phyloP scores from a whole-genome alignment of 1,140 invertebrate genomes.

The Leptinotarsa defecta region DNA sequence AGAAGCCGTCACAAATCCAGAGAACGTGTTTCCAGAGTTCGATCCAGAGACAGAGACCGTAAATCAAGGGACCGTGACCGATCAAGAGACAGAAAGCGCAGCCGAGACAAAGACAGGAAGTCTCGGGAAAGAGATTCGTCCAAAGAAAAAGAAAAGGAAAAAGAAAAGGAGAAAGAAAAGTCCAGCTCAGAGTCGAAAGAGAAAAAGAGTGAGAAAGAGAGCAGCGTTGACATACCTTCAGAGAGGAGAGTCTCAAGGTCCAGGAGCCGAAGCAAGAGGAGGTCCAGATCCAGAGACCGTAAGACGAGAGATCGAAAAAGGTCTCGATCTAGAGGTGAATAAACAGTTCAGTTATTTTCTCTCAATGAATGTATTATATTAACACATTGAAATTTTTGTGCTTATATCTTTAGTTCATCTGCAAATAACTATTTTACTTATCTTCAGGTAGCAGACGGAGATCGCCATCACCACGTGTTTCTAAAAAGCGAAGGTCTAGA shows the following conservation, averaged over 20 bases:
- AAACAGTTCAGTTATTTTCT: too few relatives aligned
- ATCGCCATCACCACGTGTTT: slow-evolving; percentile 36
- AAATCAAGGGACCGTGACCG: slow-evolving; percentile 58
- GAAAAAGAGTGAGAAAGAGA: slow-evolving; percentile 49
- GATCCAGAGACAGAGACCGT: slow-evolving; percentile 35
- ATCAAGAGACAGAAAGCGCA: slow-evolving; percentile 53
- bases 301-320: slow-evolving; percentile 57
- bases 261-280: slow-evolving; percentile 55
- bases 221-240: slow-evolving; percentile 39
- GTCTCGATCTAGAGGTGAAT: slow-evolving; percentile 53
- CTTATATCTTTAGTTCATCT: too few relatives aligned
- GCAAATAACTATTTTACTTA: too few relatives aligned
- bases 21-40: slow-evolving; percentile 48
- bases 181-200: slow-evolving; percentile 48
- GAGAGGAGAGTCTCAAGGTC: slow-evolving; percentile 53
- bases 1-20: slow-evolving; percentile 32
- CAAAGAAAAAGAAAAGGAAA: slow-evolving; percentile 50
- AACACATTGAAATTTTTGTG: too few relatives aligned
- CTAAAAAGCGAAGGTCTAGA: slow-evolving; percentile 42
- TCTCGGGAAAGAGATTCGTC: slow-evolving; percentile 36
- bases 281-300: slow-evolving; percentile 55
- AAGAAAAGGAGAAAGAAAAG: slow-evolving; percentile 53
- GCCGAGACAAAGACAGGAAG: slow-evolving; percentile 59
- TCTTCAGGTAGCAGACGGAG: slow-evolving; percentile 27
- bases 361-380: too few relatives aligned